phyloP scores from a whole-genome alignment of 2,797 vertebrate species.

The Hylomyscus alleni region DNA sequence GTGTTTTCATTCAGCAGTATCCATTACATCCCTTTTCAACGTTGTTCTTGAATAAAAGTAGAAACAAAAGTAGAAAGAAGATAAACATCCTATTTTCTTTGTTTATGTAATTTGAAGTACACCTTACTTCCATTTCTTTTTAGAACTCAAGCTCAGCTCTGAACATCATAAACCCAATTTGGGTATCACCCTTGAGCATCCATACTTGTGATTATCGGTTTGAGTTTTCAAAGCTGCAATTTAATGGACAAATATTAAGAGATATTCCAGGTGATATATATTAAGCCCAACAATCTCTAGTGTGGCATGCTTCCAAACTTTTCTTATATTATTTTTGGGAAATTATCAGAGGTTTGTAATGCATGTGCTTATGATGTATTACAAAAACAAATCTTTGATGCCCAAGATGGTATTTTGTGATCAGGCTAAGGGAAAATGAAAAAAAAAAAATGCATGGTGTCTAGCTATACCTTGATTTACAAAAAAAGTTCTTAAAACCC shows the following conservation, averaged over 20 bases:
- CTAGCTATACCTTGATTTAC: background rate
- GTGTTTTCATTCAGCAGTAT: slow-evolving; percentile 32
- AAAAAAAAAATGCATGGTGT: slow-evolving; percentile 40
- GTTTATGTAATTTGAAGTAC: slow-evolving; percentile 71
- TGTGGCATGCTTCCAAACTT: slow-evolving; percentile 80
- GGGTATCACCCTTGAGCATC: slow-evolving; percentile 69
- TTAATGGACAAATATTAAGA: slow-evolving; percentile 83
- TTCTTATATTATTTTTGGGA: slow-evolving; percentile 71
- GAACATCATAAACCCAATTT: slow-evolving; percentile 73
- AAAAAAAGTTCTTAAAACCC: background rate
- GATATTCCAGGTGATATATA: slow-evolving; percentile 84
- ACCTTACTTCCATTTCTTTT: slow-evolving; percentile 81
- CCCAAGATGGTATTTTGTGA: slow-evolving; percentile 76
- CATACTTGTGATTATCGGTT: slow-evolving; percentile 78
- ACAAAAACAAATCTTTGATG: slow-evolving; percentile 69
- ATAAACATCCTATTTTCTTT: slow-evolving; percentile 58
- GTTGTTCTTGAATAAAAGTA: slow-evolving; percentile 47
- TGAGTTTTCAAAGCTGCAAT: slow-evolving; percentile 78
- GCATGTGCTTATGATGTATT: slow-evolving; percentile 79
- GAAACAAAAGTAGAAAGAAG: slow-evolving; percentile 47
- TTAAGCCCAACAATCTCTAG: slow-evolving; percentile 84
- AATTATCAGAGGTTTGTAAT: slow-evolving; percentile 69
- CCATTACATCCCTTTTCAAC: slow-evolving; percentile 6
- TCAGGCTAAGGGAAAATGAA: slow-evolving; percentile 64
- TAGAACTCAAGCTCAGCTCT: slow-evolving; percentile 76